Percentiles rank a stretch among this genome's conserved stretches.
phyloP scores from a whole-genome alignment of 2,888 invertebrate genomes.

The Apamea epomidion region DNA sequence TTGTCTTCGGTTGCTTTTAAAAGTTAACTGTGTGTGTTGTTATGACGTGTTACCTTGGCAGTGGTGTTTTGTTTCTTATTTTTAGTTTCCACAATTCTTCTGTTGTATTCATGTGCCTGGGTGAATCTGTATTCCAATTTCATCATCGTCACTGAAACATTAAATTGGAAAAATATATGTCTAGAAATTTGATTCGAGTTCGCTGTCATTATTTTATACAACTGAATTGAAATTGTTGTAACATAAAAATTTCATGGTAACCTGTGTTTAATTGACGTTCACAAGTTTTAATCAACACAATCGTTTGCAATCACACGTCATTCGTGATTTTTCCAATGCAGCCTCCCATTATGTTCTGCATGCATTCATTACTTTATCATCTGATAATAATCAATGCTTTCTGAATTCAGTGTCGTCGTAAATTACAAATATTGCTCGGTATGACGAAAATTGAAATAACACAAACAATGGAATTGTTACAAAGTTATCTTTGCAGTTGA shows the following conservation, averaged over 20 bases:
- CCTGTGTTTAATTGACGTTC: conserved; percentile 21
- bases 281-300: conserved; percentile 30
- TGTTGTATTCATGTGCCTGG: not conserved
- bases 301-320: conserved; percentile 30
- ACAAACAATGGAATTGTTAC: conserved; percentile 12
- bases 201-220: not conserved
- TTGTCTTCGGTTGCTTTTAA: conserved; percentile 51
- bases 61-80: not conserved
- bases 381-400: conserved; percentile 47
- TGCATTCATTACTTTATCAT: conserved; percentile 47
- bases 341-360: conserved; percentile 25
- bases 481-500: conserved; percentile 47
- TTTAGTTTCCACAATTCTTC: not conserved
- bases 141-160: not conserved
- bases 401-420: conserved; percentile 32
- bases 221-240: conserved; percentile 5
- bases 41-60: conserved; percentile 24
- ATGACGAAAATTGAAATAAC: conserved; percentile 39
- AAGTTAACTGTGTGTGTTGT: conserved; percentile 54
- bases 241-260: conserved; percentile 1
- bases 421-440: conserved; percentile 41
- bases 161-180: not conserved
- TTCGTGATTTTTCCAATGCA: conserved; percentile 26
- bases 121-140: not conserved
- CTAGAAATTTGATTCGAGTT: not conserved